Percentiles rank a stretch among this genome's conserved stretches.
phyloP scores from a whole-genome alignment of 2,113 vertebrate genomes.

The Orientallactaga bullata region DNA sequence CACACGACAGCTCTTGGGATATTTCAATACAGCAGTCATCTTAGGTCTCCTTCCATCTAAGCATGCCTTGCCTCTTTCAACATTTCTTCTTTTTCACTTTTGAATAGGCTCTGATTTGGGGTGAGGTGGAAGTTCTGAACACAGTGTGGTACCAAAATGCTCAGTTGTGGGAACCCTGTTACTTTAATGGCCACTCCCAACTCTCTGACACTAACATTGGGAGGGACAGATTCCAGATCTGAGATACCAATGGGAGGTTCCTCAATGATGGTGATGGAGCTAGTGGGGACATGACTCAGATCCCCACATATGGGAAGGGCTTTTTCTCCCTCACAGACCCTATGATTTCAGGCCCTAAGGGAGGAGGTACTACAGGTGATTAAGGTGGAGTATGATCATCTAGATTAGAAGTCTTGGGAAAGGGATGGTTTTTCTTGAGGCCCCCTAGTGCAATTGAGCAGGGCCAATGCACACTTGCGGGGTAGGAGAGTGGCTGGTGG shows the following conservation, averaged over 20 bases:
- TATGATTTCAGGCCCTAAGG: neutral
- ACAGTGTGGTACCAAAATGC: neutral
- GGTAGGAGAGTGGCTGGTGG: neutral
- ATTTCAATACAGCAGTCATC: neutral
- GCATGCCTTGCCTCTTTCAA: neutral
- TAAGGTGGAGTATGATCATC: neutral
- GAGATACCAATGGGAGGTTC: neutral
- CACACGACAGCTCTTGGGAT: neutral
- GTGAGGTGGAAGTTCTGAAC: neutral
- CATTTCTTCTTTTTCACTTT: conserved; percentile 3
- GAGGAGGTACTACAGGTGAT: neutral
- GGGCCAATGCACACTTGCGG: neutral
- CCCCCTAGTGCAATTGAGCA: neutral
- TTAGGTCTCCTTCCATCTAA: neutral
- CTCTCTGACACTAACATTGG: neutral
- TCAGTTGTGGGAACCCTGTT: neutral
- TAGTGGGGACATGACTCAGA: conserved; percentile 25
- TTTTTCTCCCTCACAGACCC: conserved; percentile 6
- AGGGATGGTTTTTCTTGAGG: neutral
- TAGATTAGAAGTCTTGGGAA: conserved; percentile 18
- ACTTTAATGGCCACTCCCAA: neutral
- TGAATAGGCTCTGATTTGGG: neutral
- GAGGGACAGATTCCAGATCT: conserved; percentile 28
- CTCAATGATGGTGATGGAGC: neutral
- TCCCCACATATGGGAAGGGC: neutral